A percentile compares a stretch with the other conserved stretches of the same genome.
Conservation (phyloP, 2,797 vertebrate genomes). For the Jordanella pulchra region DNA sequence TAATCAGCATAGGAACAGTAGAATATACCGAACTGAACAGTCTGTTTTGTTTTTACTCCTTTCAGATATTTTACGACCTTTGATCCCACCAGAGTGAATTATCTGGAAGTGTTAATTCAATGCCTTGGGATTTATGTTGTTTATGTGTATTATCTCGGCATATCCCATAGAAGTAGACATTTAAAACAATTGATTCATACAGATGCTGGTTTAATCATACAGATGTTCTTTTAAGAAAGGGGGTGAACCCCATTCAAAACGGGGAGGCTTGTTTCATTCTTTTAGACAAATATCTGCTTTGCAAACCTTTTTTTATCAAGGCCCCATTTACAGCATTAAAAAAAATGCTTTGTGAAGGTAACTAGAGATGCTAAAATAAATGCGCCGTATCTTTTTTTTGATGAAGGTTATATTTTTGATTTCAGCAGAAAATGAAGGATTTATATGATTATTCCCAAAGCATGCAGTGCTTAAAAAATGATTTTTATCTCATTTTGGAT, state of each 20-base stretch:
- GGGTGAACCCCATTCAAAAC: no score
- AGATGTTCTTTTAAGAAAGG: neutral
- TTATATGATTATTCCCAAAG: neutral
- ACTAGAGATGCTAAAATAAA: neutral
- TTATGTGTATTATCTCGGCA: neutral
- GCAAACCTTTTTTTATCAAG: neutral
- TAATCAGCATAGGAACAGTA: neutral
- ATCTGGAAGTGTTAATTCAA: neutral
- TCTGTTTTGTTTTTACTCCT: conserved; percentile 1
- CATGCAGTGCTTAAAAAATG: neutral
- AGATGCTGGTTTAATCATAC: no score
- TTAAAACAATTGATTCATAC: neutral
- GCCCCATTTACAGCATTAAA: neutral
- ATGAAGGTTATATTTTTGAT: neutral
- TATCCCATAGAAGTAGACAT: neutral
- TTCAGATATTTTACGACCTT: neutral
- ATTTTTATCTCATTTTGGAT: neutral
- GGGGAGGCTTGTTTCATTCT: no score
- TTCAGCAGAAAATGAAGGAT: neutral
- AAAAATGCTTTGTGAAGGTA: neutral
- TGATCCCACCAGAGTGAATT: neutral
- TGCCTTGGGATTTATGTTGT: neutral
- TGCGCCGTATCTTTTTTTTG: neutral
- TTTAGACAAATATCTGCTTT: no score
- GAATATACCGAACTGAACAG: neutral